Conservation (phyloP, 2,797 vertebrate genomes). For the Pangasius djambal region DNA sequence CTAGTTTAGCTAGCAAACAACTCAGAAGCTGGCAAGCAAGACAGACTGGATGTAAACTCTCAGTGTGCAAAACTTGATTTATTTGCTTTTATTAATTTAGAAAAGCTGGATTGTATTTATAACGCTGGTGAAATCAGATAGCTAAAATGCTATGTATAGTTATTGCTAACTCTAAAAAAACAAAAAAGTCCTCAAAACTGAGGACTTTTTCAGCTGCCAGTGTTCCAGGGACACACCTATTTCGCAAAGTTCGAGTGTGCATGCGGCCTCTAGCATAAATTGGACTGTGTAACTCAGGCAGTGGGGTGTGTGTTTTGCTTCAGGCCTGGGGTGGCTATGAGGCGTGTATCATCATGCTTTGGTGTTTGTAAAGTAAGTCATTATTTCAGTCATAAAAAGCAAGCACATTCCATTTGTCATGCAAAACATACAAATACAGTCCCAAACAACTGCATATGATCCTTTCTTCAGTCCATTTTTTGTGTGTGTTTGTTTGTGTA, state of each 20-base stretch:
- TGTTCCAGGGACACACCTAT: not conserved
- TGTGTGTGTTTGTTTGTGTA: not conserved
- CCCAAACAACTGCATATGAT: not conserved
- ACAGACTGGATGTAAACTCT: not conserved
- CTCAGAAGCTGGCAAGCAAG: not conserved
- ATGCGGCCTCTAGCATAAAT: not conserved
- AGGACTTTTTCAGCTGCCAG: not conserved
- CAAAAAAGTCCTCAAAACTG: not conserved
- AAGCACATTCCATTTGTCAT: not conserved
- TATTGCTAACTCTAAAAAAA: not conserved
- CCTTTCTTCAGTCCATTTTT: not conserved
- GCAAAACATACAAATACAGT: not conserved
- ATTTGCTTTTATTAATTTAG: not conserved
- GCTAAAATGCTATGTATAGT: not conserved
- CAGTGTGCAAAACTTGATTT: not conserved
- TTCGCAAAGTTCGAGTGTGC: not conserved
- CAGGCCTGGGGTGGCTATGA: constrained; percentile 24
- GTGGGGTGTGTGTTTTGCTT: not conserved
- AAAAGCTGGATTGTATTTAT: not conserved
- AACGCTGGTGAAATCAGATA: not conserved
- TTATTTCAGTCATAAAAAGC: constrained; percentile 13
- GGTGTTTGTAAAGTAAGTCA: constrained; percentile 10
- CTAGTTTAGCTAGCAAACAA: not conserved
- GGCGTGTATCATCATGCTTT: constrained; percentile 45
- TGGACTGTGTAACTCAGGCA: not conserved